phyloP scores from a whole-genome alignment of 2,113 vertebrate species.

The Microcebus murinus region DNA sequence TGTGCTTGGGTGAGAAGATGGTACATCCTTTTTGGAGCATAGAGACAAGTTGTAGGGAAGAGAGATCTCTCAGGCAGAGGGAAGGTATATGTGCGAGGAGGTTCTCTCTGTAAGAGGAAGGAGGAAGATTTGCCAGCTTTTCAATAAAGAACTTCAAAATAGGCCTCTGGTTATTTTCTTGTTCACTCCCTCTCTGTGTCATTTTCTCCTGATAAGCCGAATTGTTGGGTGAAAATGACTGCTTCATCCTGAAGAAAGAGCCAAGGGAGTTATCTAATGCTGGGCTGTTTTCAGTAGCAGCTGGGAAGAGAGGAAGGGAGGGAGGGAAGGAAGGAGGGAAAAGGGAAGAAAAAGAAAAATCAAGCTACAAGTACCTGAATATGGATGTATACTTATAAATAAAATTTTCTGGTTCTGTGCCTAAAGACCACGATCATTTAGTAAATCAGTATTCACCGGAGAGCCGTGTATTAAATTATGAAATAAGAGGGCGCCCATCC shows the following conservation, averaged over 20 bases:
- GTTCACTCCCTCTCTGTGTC: neutral
- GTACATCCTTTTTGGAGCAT: constrained; percentile 28
- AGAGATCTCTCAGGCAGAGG: neutral
- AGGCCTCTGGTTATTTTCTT: neutral
- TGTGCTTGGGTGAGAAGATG: constrained; percentile 35
- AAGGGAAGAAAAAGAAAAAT: neutral
- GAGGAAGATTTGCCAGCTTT: neutral
- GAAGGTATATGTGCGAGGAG: neutral
- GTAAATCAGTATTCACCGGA: neutral
- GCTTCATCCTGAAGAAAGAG: neutral
- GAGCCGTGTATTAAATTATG: neutral
- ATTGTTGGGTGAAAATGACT: neutral
- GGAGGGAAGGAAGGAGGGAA: neutral
- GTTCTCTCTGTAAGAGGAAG: neutral
- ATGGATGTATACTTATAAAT: neutral
- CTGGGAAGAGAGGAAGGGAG: neutral
- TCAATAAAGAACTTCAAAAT: constrained; percentile 44
- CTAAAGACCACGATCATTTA: neutral
- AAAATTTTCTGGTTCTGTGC: constrained; percentile 1
- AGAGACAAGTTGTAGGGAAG: neutral
- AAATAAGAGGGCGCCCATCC: neutral
- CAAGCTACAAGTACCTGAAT: neutral
- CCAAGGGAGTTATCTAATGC: neutral
- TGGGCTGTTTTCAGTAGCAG: constrained; percentile 2
- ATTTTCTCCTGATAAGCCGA: neutral